Base-by-base conservation (phyloP, 2,888 invertebrate species). In the Tetrapedia diversipes region DNA sequence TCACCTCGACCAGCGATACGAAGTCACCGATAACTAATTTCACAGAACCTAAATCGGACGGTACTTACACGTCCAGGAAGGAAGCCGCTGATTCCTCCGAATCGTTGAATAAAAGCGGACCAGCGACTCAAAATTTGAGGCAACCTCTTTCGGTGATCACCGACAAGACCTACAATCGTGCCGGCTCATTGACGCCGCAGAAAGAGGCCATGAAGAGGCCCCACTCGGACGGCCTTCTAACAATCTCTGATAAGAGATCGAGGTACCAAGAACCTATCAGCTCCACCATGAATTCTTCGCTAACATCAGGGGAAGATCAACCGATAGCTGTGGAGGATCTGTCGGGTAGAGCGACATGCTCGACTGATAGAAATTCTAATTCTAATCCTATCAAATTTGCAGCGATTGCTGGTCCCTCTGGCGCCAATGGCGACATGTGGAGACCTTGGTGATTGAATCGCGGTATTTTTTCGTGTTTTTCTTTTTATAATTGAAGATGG, bases 371-470 rank as follows among this genome's bases (percentile, higher is more conserved):
- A 77, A 81, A 80, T 56, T 59, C 77, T 11, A 86, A 83, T 71
- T 61, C 49, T 49, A 82, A 82, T 80, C 32, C 81, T 57, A 65
- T 76, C 4, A 68, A 74, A 47, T 65, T 85, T 59, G 79, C 82
- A 14, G 85, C 76, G 37, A 82, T 84, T 22, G 87, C 88, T 14
- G 82, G 86, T 45, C 76, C 89, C 34, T 82, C 89, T 6, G 84
- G 86, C 47, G 89, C 90, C 2, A 92, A 92, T 64, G 91, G 91
- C 29, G 93, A 93, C 80, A 94, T 94, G 92, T 94, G 94, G 94
- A 91, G 94, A 67, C 94, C 94, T 1, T 94, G 94, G 94, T 94
- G 87, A 83, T 76, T 43, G 7, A 7, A 10, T 27, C 16, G 4
- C 27, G 8, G 32, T 3, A 32, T 10, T 16, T 39, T 0, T n/a